Base-by-base conservation (phyloP, 2,888 invertebrate genomes). In the Rhyacophila evoluta region DNA sequence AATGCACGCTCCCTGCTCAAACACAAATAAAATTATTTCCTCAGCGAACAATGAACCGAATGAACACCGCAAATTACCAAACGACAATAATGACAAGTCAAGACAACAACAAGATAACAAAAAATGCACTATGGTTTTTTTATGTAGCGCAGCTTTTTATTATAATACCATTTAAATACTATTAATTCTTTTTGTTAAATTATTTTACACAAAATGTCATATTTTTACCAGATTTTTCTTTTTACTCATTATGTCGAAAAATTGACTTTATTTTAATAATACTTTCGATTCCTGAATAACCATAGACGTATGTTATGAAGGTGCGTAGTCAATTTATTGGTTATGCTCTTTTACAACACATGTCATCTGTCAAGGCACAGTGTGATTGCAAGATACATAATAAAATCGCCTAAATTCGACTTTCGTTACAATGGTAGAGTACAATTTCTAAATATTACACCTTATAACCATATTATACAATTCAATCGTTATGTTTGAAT, bases 61-160 rank as follows among this genome's bases (percentile, higher is more conserved):
- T 55, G 55, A 55, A 29, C 69, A 69, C 69, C 69, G 69, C 69
- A 69, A 69, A 69, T 29, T 69, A 55, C 19, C 55, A 69, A 69
- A 69, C 69, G 69, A 69, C 69, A 69, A 69, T 69, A 55, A 55
- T 55, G 55, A 55, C 55, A 55, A 55, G 55, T 55, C 55, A 73
- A 72, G 72, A 78, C 67, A 72, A 78, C 79, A 79, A 79, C 79
- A 79, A 79, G 36, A 76, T 78, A 71, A 74, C 74, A 74, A 36
- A 74, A 70, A 67, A 12, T 78, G 29, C 41, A 69, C 55, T 78
- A 71, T 72, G 75, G 68, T 6, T 55, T 19, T 55, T 19, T 72
- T 72, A 2, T 38, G 8, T 15, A 72, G 19, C 25, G 72, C 36
- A 72, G 38, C 33, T 37, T 8, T 72, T 15, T 11, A n/a, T n/a